Base-by-base conservation (phyloP, 2,888 invertebrate species). In the Anodontia alba region DNA sequence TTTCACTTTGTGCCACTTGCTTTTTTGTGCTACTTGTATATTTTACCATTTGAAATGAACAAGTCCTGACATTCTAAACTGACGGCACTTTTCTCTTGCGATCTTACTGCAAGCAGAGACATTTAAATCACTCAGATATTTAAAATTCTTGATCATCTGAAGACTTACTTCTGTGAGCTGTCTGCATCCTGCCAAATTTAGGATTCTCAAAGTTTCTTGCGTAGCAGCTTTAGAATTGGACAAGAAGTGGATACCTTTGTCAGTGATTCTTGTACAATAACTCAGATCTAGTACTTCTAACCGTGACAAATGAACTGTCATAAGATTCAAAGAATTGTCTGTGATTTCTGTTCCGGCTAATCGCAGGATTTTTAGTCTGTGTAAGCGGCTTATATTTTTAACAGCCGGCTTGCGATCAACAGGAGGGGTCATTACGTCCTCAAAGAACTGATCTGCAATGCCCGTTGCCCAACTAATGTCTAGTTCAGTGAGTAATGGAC, bases 261-360 rank as follows among this genome's bases (percentile, higher is more conserved):
- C 98, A 0, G 98, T 97, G 54, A 98, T 96, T 33, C 98, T 96
- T 78, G 97, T 97, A 94, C 98, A 98, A 76, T 97, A 97, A 84
- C 85, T 97, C 96, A 98, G 95, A 95, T 98, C 97, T 88, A 98
- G 95, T 87, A 96, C 96, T 77, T 96, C 96, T 74, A 98, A 95
- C 15, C 84, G 83, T 7, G 88, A 90, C 74, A 95, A 80, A 83
- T 94, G 91, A 67, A 92, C 90, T 15, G 92, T 90, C 31, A 95
- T 89, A 38, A 94, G 90, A 72, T 93, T 96, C 94, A 98, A 95
- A 0, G 97, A 96, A n/a, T 97, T 97, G 93, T 98, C 98, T 0
- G 98, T 97, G 84, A 99, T 96, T 90, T 98, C 98, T 0, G 98
- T 98, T 17, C 98, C 98, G 33, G 97, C 97, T 73, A 98, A 95